Evolutionary conservation across 1,140 invertebrate species (phyloP).

Genomic region (Cherax destructor): DNA sequence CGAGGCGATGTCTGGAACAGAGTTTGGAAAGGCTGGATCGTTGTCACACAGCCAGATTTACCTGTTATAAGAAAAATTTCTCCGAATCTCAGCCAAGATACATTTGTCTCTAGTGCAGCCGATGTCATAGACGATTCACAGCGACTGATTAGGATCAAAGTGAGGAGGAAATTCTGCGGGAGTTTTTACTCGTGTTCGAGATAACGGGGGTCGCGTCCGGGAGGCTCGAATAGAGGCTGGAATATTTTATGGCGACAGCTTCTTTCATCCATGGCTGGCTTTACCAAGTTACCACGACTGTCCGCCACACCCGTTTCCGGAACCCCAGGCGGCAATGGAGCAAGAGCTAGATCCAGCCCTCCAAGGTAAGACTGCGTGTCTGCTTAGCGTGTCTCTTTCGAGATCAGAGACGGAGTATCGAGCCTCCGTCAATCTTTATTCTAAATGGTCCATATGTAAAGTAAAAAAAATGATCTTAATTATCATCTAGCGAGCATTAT

Average conservation of each 20-base stretch:
- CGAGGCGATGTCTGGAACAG: slow-evolving; percentile 41
- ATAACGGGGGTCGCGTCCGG: slow-evolving; percentile 56
- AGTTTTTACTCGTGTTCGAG: slow-evolving; percentile 43
- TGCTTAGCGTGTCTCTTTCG: too few relatives aligned
- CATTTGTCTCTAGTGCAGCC: slow-evolving; percentile 7
- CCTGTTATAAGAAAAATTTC: slow-evolving; percentile 5
- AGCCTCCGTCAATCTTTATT: too few relatives aligned
- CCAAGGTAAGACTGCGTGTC: background rate
- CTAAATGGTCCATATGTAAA: too few relatives aligned
- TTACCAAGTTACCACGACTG: slow-evolving; percentile 64
- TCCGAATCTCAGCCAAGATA: background rate
- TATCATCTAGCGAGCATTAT: too few relatives aligned
- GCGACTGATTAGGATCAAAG: slow-evolving; percentile 6
- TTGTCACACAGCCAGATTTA: background rate
- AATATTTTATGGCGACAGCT: slow-evolving; percentile 66
- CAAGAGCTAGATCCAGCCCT: slow-evolving; percentile 7
- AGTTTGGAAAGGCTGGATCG: slow-evolving; percentile 30
- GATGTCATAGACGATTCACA: slow-evolving; percentile 22
- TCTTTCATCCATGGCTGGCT: slow-evolving; percentile 64
- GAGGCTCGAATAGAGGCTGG: slow-evolving; percentile 62
- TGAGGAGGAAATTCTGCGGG: slow-evolving; percentile 21
- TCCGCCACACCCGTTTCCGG: slow-evolving; percentile 64
- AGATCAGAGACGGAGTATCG: too few relatives aligned
- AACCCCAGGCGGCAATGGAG: slow-evolving; percentile 47
- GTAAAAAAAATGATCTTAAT: too few relatives aligned